Base-by-base conservation (phyloP, 2,888 invertebrate species). In the Lydus trimaculatus region DNA sequence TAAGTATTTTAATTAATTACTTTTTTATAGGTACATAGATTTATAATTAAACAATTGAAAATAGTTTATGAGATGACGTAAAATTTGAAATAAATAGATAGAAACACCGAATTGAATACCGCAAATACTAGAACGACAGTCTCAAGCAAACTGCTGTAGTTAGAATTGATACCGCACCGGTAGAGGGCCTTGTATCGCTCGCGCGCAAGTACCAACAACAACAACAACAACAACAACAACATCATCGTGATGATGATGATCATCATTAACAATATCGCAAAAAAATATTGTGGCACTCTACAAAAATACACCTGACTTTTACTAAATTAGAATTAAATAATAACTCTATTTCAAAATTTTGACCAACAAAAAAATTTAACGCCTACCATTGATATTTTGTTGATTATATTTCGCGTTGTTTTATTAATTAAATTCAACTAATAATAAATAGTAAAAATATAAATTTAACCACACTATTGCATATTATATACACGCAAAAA, bases 121-220 rank as follows among this genome's bases (percentile, higher is more conserved):
- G 25, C 7, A 56, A 56, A 56, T 56, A 56, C 56, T 25, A 56
- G 25, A 25, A 56, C 70, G 68, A 67, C 67, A 67, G 73, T 70
- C 71, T 66, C 72, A 72, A 69, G 72, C 73, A 72, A 73, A 76
- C 75, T 76, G 73, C 68, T 66, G 66, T 69, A 69, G 68, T 67
- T 72, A 56, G 25, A 25, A 56, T 23, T 56, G 25, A 25, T 25
- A 56, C 31, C 63, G 31, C 23, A 65, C 69, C 69, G 65, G 33
- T 66, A 69, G 69, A 69, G 69, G 65, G 69, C 65, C 63, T 20
- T 52, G 0, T 36, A 61, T 11, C 31, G 36, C 52, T 65, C 25
- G 56, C 56, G 56, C 56, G 56, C 56, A 56, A 23, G 56, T 9
- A 56, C 56, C 56, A 56, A n/a, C 48, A 43, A 15, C 43, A 17